These are phyloP conservation scores for Eudiplozoon nipponicum DNA, from an alignment of 2,888 invertebrate species.

Conservation along the genomic window DNA sequence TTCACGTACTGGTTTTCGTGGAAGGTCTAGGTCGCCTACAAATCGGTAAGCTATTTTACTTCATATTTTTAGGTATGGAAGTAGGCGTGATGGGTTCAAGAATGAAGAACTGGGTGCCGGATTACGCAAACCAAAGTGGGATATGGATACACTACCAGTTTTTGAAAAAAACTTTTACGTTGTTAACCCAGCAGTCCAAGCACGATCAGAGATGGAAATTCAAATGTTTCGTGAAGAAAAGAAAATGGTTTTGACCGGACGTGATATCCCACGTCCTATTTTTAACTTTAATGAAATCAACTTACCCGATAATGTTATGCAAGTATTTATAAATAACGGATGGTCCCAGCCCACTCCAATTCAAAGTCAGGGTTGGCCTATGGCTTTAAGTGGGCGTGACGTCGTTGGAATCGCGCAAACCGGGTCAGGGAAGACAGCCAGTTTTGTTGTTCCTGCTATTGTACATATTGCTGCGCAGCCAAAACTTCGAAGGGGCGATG, in stretches of 20 bases:
- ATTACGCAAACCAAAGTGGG: no score
- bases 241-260: conserved; percentile 55
- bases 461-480: conserved; percentile 72
- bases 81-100: no score
- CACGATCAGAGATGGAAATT: no score
- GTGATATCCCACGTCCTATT: conserved; percentile 49
- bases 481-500: conserved; percentile 50
- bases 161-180: no score
- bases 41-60: no score
- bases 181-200: no score
- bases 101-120: no score
- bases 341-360: conserved; percentile 49
- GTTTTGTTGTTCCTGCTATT: conserved; percentile 45
- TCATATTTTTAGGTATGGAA: no score
- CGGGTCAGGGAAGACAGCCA: conserved; percentile 33
- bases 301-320: conserved; percentile 40
- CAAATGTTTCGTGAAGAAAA: no score
- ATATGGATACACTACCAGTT: no score
- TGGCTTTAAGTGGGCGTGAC: conserved; percentile 25
- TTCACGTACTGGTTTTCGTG: no score
- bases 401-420: conserved; percentile 28
- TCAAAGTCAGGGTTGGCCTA: conserved; percentile 66
- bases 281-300: conserved; percentile 58
- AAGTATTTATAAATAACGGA: conserved; percentile 20
- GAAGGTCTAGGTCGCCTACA: no score